Percentiles rank a stretch among this genome's conserved stretches.
phyloP scores from a whole-genome alignment of 2,113 vertebrate genomes.

The Nothoprocta perdicaria region DNA sequence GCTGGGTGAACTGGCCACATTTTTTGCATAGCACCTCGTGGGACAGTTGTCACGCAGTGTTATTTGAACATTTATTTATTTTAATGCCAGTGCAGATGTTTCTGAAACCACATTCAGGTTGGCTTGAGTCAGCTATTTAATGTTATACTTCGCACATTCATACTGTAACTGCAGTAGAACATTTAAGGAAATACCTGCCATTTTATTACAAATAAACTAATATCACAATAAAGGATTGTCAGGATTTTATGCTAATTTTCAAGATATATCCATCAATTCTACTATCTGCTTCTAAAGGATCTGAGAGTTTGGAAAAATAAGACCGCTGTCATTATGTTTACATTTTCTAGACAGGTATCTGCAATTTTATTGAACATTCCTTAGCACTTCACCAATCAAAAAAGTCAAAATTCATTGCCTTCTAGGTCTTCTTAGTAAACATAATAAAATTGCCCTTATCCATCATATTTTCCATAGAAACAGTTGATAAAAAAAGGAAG shows the following conservation, averaged over 20 bases:
- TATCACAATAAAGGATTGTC: neutral
- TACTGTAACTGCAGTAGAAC: neutral
- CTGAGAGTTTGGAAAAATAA: neutral
- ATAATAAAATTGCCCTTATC: neutral
- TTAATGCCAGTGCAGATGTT: neutral
- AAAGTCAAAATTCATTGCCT: constrained; percentile 11
- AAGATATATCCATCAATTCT: neutral
- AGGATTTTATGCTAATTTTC: constrained; percentile 6
- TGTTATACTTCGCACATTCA: neutral
- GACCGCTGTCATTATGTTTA: neutral
- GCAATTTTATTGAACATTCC: neutral
- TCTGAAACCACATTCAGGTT: neutral
- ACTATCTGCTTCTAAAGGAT: neutral
- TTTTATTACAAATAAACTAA: neutral
- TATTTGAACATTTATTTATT: neutral
- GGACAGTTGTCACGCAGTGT: neutral
- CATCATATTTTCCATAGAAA: neutral
- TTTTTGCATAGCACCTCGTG: neutral
- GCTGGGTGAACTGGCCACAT: neutral
- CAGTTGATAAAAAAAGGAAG: neutral
- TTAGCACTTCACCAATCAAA: neutral
- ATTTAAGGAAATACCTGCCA: neutral
- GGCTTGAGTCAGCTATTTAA: neutral
- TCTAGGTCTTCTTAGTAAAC: neutral
- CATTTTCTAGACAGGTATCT: neutral